A percentile compares a stretch with the other conserved stretches of the same genome.
Evolutionary conservation across 1,140 invertebrate genomes (phyloP).

Genomic region (Aphaenogaster ashmeadi): DNA sequence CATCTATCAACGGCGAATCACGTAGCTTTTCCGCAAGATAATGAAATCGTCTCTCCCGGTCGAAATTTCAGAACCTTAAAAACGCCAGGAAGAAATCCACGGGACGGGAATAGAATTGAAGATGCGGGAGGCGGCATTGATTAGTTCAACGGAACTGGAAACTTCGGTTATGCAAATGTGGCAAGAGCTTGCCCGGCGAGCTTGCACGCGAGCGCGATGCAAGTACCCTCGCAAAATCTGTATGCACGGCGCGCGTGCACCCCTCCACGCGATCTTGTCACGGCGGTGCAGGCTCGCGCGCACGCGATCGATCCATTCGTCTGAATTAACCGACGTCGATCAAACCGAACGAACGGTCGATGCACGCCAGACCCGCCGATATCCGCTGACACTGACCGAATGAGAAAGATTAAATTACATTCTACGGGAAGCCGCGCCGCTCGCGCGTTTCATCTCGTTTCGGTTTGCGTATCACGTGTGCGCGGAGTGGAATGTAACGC

Average conservation of each 20-base stretch:
- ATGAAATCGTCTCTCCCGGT: constrained; percentile 20
- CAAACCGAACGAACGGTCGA: constrained; percentile 57
- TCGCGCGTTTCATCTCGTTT: constrained; percentile 57
- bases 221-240: constrained; percentile 31
- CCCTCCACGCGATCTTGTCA: constrained; percentile 51
- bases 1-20: neutral
- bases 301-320: constrained; percentile 61
- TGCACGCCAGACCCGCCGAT: constrained; percentile 35
- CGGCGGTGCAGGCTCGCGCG: constrained; percentile 37
- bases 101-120: constrained; percentile 43
- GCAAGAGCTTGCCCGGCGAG: constrained; percentile 12
- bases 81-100: constrained; percentile 14
- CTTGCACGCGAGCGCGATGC: constrained; percentile 25
- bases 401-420: constrained; percentile 74
- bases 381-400: constrained; percentile 42
- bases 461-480: constrained; percentile 32
- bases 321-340: constrained; percentile 71
- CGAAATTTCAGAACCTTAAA: constrained; percentile 27
- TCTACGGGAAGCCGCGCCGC: constrained; percentile 35
- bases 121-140: constrained; percentile 52
- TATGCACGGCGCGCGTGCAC: constrained; percentile 40
- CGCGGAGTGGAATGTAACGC: constrained; percentile 14
- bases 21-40: constrained; percentile 16
- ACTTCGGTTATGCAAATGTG: constrained; percentile 63
- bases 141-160: constrained; percentile 53